Evolutionary conservation across 2,888 invertebrate species (phyloP).

Genomic region (Marronus borbonicus): DNA sequence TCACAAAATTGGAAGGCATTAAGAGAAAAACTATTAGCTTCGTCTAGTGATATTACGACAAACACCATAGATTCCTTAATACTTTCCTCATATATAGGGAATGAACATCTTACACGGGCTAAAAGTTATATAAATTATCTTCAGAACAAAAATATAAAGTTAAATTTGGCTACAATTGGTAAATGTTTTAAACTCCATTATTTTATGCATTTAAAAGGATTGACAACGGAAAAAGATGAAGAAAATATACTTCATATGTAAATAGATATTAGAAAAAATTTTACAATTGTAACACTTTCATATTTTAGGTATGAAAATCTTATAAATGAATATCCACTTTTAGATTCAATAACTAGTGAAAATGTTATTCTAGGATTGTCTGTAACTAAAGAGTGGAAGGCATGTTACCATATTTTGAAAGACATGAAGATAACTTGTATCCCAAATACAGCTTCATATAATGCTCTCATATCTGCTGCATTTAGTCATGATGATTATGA

Average conservation of each 20-base stretch:
- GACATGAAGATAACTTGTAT: slow-evolving; percentile 72
- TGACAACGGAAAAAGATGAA: slow-evolving; percentile 71
- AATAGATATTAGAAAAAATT: slow-evolving; percentile 52
- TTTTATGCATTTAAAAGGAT: slow-evolving; percentile 62
- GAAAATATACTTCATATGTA: slow-evolving; percentile 73
- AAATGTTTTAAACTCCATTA: slow-evolving; percentile 75
- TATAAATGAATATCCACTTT: slow-evolving; percentile 72
- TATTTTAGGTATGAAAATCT: slow-evolving; percentile 65
- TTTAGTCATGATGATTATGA: slow-evolving; percentile 74
- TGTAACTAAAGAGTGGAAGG: slow-evolving; percentile 77
- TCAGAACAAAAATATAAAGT: slow-evolving; percentile 68
- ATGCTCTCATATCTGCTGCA: slow-evolving; percentile 74
- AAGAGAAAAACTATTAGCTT: slow-evolving; percentile 69
- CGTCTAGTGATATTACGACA: slow-evolving; percentile 67
- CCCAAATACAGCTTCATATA: slow-evolving; percentile 72
- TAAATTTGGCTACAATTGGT: slow-evolving; percentile 75
- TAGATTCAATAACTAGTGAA: slow-evolving; percentile 77
- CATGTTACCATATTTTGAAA: slow-evolving; percentile 75
- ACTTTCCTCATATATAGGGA: slow-evolving; percentile 71
- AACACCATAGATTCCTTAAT: slow-evolving; percentile 77
- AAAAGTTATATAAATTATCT: slow-evolving; percentile 76
- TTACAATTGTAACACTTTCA: slow-evolving; percentile 27
- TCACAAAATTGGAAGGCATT: slow-evolving; percentile 67
- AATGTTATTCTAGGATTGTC: slow-evolving; percentile 77
- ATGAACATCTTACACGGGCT: slow-evolving; percentile 71